Conservation (phyloP, 2,888 invertebrate species). For the Microchrysa polita region DNA sequence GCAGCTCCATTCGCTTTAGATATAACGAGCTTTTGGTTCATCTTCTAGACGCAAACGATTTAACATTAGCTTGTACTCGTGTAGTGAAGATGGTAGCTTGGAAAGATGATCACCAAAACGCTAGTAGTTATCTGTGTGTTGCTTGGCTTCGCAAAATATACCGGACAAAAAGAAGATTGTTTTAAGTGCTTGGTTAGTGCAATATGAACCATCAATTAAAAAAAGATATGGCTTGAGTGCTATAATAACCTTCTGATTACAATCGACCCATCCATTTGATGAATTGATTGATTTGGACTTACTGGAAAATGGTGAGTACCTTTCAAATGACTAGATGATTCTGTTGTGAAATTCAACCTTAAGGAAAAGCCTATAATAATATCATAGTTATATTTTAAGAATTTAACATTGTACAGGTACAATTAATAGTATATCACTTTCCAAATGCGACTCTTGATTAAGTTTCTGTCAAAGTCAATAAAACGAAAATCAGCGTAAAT, state of each 20-base stretch:
- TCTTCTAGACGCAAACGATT: too few relatives aligned
- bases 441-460: too few relatives aligned
- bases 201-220: not conserved
- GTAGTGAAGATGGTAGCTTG: not conserved
- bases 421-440: too few relatives aligned
- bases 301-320: too few relatives aligned
- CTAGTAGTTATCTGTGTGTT: not conserved
- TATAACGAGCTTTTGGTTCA: not conserved
- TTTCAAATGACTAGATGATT: too few relatives aligned
- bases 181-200: constrained; percentile 1
- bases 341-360: too few relatives aligned
- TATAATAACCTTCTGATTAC: constrained; percentile 22
- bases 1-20: not conserved
- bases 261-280: not conserved
- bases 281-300: too few relatives aligned
- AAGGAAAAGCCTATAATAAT: too few relatives aligned
- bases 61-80: not conserved
- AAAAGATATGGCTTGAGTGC: not conserved
- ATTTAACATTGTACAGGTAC: too few relatives aligned
- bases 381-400: too few relatives aligned
- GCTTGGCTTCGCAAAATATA: not conserved
- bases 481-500: too few relatives aligned
- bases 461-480: too few relatives aligned
- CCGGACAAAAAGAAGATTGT: not conserved
- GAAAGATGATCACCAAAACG: not conserved